phyloP scores from a whole-genome alignment of 2,888 invertebrate species.

The Aquatica leii region DNA sequence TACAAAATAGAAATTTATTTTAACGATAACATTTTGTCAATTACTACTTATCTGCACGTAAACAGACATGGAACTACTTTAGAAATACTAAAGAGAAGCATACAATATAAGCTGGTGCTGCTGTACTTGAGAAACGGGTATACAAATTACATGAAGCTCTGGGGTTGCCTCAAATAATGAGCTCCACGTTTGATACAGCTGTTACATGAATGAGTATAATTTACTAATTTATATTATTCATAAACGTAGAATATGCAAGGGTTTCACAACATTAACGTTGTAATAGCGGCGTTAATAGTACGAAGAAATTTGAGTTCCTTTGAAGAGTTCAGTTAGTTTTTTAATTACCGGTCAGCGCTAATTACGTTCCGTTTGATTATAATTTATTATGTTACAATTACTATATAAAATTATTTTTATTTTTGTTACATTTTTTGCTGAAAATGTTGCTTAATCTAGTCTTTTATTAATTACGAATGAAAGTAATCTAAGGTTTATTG shows the following conservation, averaged over 20 bases:
- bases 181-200: conserved; percentile 31
- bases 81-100: conserved; percentile 5
- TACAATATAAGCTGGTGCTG: conserved; percentile 19
- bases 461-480: no score
- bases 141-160: conserved; percentile 30
- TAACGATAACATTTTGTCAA: conserved; percentile 16
- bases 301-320: no score
- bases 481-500: no score
- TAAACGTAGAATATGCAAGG: conserved; percentile 10
- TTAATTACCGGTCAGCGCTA: no score
- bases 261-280: conserved; percentile 8
- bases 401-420: no score
- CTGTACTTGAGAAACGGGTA: conserved; percentile 20
- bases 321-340: no score
- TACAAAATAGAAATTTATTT: conserved; percentile 17
- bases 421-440: no score
- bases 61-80: conserved; percentile 18
- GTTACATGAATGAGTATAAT: conserved; percentile 28
- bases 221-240: conserved; percentile 20
- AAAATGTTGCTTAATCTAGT: no score
- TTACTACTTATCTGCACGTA: conserved; percentile 30
- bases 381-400: no score
- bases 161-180: conserved; percentile 31
- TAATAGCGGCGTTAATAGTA: neutral
- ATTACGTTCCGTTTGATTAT: no score